phyloP scores from a whole-genome alignment of 2,888 invertebrate genomes.

The Eilema caniola region DNA sequence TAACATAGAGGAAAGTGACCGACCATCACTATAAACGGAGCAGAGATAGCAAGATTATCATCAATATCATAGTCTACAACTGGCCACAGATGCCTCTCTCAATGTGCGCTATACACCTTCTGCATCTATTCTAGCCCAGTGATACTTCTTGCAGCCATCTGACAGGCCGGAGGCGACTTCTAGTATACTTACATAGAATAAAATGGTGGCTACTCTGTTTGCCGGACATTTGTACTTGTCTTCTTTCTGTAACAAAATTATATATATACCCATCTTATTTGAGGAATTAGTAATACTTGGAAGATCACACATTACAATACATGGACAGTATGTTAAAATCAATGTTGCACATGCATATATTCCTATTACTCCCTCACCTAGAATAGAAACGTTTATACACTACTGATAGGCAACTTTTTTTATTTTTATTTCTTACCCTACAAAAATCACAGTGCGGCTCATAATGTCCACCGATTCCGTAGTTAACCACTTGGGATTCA shows the following conservation, averaged over 20 bases:
- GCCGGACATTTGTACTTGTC: constrained; percentile 95
- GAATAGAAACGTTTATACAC: too few relatives aligned
- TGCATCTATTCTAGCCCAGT: too few relatives aligned
- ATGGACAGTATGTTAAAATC: too few relatives aligned
- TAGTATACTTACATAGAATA: constrained; percentile 95
- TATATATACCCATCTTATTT: too few relatives aligned
- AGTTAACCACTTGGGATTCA: constrained; percentile 99
- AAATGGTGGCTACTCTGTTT: constrained; percentile 98
- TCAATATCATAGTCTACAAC: background rate
- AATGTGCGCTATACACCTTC: too few relatives aligned
- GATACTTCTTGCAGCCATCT: too few relatives aligned
- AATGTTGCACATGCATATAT: too few relatives aligned
- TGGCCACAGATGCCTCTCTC: background rate
- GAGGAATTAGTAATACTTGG: too few relatives aligned
- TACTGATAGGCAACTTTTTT: too few relatives aligned
- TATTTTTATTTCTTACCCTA: constrained; percentile 81
- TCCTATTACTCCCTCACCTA: too few relatives aligned
- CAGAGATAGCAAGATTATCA: background rate
- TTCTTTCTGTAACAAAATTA: constrained; percentile 89
- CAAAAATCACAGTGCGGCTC: constrained; percentile 99
- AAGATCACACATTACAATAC: too few relatives aligned
- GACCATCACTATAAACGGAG: background rate
- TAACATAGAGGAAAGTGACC: too few relatives aligned
- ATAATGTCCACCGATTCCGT: constrained; percentile 99
- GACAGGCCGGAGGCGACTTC: background rate